Conservation (phyloP, 2,888 invertebrate species). For the Clunio marinus region DNA sequence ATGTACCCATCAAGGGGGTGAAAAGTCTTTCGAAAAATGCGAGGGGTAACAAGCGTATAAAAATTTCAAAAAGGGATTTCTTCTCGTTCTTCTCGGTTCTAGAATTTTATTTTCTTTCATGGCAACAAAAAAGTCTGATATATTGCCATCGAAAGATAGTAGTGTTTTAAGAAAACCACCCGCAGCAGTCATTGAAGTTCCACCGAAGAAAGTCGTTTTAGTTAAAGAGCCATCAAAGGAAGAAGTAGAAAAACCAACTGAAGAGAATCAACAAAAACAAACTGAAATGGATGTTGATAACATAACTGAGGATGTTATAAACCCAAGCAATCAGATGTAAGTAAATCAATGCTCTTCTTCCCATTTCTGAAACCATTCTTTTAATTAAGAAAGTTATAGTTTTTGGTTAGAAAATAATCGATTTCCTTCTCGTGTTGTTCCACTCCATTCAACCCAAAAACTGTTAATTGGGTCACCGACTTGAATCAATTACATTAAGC, state of each 20-base stretch:
- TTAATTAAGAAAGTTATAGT: too few species aligned
- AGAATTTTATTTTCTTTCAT: background rate
- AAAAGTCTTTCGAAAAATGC: too few species aligned
- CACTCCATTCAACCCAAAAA: background rate
- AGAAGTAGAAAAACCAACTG: background rate
- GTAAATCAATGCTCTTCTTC: too few species aligned
- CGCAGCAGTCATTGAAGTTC: background rate
- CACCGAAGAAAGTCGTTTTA: background rate
- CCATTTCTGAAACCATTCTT: too few species aligned
- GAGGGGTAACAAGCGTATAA: too few species aligned
- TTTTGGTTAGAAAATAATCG: slow-evolving; percentile 14
- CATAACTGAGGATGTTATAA: slow-evolving; percentile 1
- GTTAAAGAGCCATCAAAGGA: too few species aligned
- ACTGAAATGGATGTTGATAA: background rate
- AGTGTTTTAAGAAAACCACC: too few species aligned
- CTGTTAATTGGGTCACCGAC: slow-evolving; percentile 5
- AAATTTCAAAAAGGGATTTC: too few species aligned
- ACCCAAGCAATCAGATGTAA: slow-evolving; percentile 4
- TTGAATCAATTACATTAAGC: background rate
- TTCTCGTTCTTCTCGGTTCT: background rate
- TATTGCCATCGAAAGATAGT: background rate
- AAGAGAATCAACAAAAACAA: slow-evolving; percentile 19
- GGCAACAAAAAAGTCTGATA: background rate
- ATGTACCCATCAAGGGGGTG: too few species aligned
- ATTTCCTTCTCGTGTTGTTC: background rate